phyloP scores from a whole-genome alignment of 2,888 invertebrate genomes.

The Erebia aethiops region DNA sequence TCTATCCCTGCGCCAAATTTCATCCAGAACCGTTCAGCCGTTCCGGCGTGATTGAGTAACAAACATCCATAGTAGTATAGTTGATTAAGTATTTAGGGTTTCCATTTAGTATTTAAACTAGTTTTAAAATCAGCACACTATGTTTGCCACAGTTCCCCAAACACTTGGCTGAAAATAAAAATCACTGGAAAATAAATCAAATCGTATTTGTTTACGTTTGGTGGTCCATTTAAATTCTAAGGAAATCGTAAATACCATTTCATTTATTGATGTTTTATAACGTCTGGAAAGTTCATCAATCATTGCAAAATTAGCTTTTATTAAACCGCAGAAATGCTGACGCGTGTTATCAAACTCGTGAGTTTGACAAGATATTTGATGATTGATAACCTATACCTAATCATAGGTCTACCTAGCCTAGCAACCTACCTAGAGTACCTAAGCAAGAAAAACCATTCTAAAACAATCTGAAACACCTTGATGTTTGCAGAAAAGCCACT shows the following conservation, averaged over 20 bases:
- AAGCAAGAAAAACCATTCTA: too few species aligned
- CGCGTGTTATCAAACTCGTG: too few species aligned
- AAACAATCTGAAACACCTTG: too few species aligned
- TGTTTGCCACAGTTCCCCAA: constrained; percentile 9
- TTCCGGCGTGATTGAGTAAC: too few species aligned
- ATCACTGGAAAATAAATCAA: not conserved
- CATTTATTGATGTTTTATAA: not conserved
- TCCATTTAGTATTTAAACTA: not conserved
- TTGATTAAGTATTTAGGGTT: not conserved
- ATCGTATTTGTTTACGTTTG: constrained; percentile 6
- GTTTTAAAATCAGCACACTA: not conserved
- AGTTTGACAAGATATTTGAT: too few species aligned
- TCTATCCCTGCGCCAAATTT: too few species aligned
- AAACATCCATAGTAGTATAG: too few species aligned
- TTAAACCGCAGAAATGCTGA: not conserved
- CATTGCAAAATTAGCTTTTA: not conserved
- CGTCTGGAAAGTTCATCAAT: constrained; percentile 9
- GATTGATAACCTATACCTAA: not conserved
- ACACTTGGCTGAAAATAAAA: not conserved
- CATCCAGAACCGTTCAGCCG: too few species aligned
- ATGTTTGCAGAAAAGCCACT: too few species aligned
- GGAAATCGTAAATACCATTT: constrained; percentile 14
- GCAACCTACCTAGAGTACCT: too few species aligned
- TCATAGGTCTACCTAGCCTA: too few species aligned
- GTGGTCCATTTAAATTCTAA: constrained; percentile 2